Conservation (phyloP, 2,888 invertebrate species). For the Endotricha flammealis region DNA sequence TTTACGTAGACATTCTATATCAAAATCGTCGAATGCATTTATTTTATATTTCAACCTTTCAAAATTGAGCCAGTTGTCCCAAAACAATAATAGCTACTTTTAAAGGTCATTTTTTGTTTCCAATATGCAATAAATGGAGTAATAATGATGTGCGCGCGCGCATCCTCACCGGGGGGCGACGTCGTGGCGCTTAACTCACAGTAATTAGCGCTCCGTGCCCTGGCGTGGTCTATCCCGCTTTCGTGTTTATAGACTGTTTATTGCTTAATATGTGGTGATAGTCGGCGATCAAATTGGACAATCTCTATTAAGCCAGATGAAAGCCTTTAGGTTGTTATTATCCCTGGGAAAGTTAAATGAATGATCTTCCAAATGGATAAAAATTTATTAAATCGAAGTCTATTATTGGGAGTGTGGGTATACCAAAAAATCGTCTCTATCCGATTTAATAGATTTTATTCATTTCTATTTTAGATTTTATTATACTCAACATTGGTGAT, state of each 20-base stretch:
- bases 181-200: conserved; percentile 60
- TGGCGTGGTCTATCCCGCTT: conserved; percentile 25
- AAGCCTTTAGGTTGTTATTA: conserved; percentile 26
- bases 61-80: conserved; percentile 23
- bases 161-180: conserved; percentile 41
- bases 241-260: conserved; percentile 66
- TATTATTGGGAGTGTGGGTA: too few relatives aligned
- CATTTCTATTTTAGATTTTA: too few relatives aligned
- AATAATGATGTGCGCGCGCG: conserved; percentile 39
- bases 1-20: too few relatives aligned
- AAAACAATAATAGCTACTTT: conserved; percentile 40
- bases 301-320: conserved; percentile 17
- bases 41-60: neutral
- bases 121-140: conserved; percentile 67
- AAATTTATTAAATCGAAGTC: too few relatives aligned
- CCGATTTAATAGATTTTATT: too few relatives aligned
- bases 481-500: too few relatives aligned
- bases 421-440: too few relatives aligned
- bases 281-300: conserved; percentile 34
- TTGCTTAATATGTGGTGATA: conserved; percentile 66
- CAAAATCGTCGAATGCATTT: too few relatives aligned
- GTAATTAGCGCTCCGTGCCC: conserved; percentile 55
- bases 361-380: too few relatives aligned
- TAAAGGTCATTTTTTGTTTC: conserved; percentile 50
- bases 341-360: conserved; percentile 34